Percentiles rank a stretch among this genome's conserved stretches.
These are phyloP conservation scores for Drosophila dives DNA, from an alignment of 2,888 invertebrate genomes.

Conservation along the genomic window DNA sequence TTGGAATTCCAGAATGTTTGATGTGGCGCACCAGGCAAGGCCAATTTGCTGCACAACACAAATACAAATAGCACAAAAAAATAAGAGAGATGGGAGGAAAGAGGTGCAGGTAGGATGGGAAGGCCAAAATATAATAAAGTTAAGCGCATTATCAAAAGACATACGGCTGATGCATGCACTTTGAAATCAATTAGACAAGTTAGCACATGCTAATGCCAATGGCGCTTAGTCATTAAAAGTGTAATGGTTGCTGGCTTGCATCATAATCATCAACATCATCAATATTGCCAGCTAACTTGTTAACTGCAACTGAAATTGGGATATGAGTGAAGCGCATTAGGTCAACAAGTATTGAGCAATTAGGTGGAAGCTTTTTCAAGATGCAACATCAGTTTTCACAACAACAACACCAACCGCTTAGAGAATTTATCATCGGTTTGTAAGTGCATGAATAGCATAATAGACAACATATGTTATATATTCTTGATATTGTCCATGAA, in stretches of 20 bases:
- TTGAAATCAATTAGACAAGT: slow-evolving; percentile 28
- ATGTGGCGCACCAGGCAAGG: not conserved
- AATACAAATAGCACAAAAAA: not conserved
- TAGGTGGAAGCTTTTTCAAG: slow-evolving; percentile 4
- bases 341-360: slow-evolving; percentile 18
- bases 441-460: not conserved
- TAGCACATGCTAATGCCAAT: slow-evolving; percentile 19
- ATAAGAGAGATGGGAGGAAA: not conserved
- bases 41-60: not conserved
- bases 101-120: not conserved
- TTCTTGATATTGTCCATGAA: not conserved
- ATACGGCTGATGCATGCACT: slow-evolving; percentile 29
- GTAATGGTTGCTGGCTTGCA: slow-evolving; percentile 6
- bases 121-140: not conserved
- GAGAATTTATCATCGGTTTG: not conserved
- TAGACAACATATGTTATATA: not conserved
- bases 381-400: not conserved
- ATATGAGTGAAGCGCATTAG: slow-evolving; percentile 14
- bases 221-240: slow-evolving; percentile 21
- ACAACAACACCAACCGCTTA: not conserved
- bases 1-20: not conserved
- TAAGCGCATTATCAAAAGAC: slow-evolving; percentile 2
- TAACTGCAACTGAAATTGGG: not conserved
- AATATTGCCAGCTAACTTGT: not conserved
- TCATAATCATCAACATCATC: not conserved